A percentile compares a stretch with the other conserved stretches of the same genome.
Evolutionary conservation across 2,113 vertebrate species (phyloP).

Genomic region (Ornithorhynchus anatinus): DNA sequence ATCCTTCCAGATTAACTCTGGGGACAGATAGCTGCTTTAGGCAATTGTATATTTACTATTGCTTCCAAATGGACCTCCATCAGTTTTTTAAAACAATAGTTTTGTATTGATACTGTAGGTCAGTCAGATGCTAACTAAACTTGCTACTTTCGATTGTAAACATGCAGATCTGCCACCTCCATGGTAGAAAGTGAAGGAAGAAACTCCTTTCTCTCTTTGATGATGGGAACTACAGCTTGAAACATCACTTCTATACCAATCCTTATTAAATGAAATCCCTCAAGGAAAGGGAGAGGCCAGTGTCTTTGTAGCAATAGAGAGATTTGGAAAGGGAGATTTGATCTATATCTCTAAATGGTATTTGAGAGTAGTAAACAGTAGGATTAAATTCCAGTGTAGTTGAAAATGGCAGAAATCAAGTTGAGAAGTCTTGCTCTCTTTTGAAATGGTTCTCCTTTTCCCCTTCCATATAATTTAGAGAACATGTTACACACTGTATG

Average conservation of each 20-base stretch:
- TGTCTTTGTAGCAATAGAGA: not conserved
- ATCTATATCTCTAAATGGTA: not conserved
- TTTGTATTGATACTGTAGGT: not conserved
- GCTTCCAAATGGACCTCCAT: not conserved
- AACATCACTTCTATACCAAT: not conserved
- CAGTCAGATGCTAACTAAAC: slow-evolving; percentile 6
- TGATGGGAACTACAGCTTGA: not conserved
- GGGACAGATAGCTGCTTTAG: not conserved
- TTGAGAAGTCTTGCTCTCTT: not conserved
- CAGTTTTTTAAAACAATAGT: not conserved
- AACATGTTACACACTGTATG: not conserved
- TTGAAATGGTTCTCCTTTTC: not conserved
- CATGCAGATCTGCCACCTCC: not conserved
- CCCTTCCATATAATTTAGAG: not conserved
- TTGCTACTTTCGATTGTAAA: not conserved
- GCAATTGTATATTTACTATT: not conserved
- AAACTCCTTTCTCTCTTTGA: slow-evolving; percentile 6
- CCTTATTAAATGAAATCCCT: not conserved
- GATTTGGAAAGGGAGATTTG: not conserved
- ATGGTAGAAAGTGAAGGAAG: not conserved
- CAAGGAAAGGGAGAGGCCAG: not conserved
- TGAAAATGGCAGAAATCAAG: not conserved
- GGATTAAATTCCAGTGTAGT: not conserved
- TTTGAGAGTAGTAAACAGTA: not conserved
- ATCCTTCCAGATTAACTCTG: not conserved